A percentile compares a stretch with the other conserved stretches of the same genome.
Evolutionary conservation across 1,140 invertebrate species (phyloP).

Genomic region (Drosophila sturtevanti): DNA sequence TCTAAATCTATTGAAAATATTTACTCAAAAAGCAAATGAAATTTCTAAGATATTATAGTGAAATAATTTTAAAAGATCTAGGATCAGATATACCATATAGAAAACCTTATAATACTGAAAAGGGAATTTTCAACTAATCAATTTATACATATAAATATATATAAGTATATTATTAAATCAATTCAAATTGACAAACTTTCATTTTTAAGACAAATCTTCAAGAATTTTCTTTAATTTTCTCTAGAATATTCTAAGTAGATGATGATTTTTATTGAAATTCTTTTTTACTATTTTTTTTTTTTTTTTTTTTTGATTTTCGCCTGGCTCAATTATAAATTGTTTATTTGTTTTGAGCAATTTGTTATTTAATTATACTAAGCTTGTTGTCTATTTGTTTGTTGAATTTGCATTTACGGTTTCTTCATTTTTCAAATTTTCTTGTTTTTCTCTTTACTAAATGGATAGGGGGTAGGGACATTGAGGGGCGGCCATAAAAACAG

Average conservation of each 20-base stretch:
- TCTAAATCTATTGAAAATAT: too few relatives aligned
- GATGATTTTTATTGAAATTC: background rate
- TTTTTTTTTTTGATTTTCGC: constrained; percentile 1
- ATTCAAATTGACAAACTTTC: too few relatives aligned
- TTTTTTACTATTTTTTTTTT: background rate
- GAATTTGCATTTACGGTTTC: constrained; percentile 55
- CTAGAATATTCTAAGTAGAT: background rate
- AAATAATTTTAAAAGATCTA: too few relatives aligned
- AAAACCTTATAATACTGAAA: too few relatives aligned
- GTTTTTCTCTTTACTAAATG: constrained; percentile 47
- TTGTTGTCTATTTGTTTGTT: constrained; percentile 50
- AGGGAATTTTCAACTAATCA: too few relatives aligned
- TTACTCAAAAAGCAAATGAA: too few relatives aligned
- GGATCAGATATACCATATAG: too few relatives aligned
- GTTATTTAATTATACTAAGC: constrained; percentile 56
- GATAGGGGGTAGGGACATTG: background rate
- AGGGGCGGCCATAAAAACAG: constrained; percentile 55
- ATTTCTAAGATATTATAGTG: too few relatives aligned
- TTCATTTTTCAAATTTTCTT: constrained; percentile 18
- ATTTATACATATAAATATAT: too few relatives aligned
- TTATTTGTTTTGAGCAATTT: constrained; percentile 58
- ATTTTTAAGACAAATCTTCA: too few relatives aligned
- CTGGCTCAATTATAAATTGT: constrained; percentile 21
- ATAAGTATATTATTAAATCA: too few relatives aligned
- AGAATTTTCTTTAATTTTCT: background rate